phyloP scores from a whole-genome alignment of 2,113 vertebrate species.

The Setophaga coronata region DNA sequence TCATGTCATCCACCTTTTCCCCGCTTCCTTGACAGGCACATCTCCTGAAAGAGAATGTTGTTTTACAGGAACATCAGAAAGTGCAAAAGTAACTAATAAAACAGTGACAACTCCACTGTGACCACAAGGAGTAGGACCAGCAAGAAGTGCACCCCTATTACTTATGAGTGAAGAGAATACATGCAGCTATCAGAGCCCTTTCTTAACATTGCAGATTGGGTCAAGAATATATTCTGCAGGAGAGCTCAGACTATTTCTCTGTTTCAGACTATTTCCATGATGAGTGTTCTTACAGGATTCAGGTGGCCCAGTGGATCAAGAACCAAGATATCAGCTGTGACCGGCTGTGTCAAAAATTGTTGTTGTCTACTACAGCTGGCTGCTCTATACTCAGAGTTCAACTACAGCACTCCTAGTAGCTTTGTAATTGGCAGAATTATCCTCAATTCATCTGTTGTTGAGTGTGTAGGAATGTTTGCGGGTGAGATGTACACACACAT shows the following conservation, averaged over 20 bases:
- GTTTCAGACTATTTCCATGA: slow-evolving; percentile 45
- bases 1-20: slow-evolving; percentile 23
- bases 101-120: slow-evolving; percentile 25
- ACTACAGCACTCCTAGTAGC: background rate
- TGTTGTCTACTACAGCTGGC: slow-evolving; percentile 11
- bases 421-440: slow-evolving; percentile 26
- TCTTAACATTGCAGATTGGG: slow-evolving; percentile 45
- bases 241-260: slow-evolving; percentile 35
- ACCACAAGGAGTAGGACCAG: slow-evolving; percentile 19
- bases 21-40: slow-evolving; percentile 14
- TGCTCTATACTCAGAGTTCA: background rate
- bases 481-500: background rate
- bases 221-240: slow-evolving; percentile 39
- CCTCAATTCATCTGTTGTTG: background rate
- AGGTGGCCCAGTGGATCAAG: slow-evolving; percentile 42
- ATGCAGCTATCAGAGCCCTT: slow-evolving; percentile 21
- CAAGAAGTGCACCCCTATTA: background rate
- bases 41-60: slow-evolving; percentile 39
- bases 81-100: slow-evolving; percentile 61
- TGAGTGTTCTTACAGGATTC: slow-evolving; percentile 54
- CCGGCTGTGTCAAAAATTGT: slow-evolving; percentile 17
- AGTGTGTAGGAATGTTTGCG: background rate
- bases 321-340: slow-evolving; percentile 44
- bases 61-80: slow-evolving; percentile 47
- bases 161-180: slow-evolving; percentile 46